These are phyloP conservation scores for Spinus pinus DNA, from an alignment of 2,797 vertebrate species.

Conservation along the genomic window DNA sequence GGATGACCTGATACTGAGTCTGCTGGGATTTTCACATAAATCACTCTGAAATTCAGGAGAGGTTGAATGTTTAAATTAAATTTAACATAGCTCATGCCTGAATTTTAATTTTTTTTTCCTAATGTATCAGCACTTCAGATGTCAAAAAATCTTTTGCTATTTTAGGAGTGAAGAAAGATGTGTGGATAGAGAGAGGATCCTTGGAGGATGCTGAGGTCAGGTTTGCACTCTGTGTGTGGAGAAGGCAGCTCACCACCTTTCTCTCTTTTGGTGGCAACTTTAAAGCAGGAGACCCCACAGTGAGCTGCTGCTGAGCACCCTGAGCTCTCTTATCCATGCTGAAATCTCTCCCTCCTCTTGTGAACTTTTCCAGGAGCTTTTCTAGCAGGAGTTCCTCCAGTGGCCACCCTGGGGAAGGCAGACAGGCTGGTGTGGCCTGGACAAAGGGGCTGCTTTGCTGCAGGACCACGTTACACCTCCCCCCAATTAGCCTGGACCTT, in stretches of 20 bases:
- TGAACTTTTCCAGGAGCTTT: background rate
- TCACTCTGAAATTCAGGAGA: background rate
- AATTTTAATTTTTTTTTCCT: too few relatives aligned
- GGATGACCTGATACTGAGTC: background rate
- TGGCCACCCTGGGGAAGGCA: background rate
- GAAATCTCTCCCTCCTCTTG: background rate
- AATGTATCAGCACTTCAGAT: background rate
- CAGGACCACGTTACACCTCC: conserved; percentile 67
- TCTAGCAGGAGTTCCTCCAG: background rate
- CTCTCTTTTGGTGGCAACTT: background rate
- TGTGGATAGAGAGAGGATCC: accelerated
- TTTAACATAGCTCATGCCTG: background rate
- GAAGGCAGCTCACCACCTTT: background rate
- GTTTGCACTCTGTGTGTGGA: accelerated
- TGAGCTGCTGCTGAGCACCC: background rate
- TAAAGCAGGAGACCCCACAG: background rate
- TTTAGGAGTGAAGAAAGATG: background rate
- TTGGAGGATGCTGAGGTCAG: background rate
- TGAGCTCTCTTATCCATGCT: accelerated
- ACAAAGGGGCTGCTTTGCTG: conserved; percentile 65
- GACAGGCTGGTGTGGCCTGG: conserved; percentile 33
- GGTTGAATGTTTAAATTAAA: background rate
- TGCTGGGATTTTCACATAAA: background rate
- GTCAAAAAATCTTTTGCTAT: accelerated
- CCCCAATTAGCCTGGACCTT: conserved; percentile 75